Evolutionary conservation across 1,140 invertebrate species (phyloP).

Genomic region (Sycophila sp.): DNA sequence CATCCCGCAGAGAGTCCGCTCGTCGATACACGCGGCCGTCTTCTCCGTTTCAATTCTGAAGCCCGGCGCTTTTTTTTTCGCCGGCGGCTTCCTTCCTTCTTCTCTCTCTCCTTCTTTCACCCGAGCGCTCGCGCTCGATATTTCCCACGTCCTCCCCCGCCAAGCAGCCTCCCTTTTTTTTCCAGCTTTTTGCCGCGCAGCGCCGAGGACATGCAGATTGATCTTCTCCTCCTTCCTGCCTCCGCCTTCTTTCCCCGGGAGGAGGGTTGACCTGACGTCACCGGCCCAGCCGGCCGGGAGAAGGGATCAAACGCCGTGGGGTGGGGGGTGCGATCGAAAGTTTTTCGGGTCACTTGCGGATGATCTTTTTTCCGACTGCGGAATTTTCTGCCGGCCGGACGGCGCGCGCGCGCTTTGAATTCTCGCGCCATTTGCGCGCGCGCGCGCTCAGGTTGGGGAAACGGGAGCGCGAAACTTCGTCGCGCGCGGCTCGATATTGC

Average conservation of each 20-base stretch:
- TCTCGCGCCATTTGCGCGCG: background rate
- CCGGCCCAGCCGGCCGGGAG: background rate
- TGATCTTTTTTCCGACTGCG: conserved; percentile 13
- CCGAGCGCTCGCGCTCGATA: conserved; percentile 43
- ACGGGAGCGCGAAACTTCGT: too few species aligned
- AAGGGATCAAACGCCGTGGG: background rate
- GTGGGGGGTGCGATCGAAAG: conserved; percentile 2
- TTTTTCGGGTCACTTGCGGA: conserved; percentile 23
- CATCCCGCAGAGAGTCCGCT: too few species aligned
- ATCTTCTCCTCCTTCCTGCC: conserved; percentile 8
- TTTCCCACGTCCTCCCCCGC: conserved; percentile 25
- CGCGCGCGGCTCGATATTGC: too few species aligned
- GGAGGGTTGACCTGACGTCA: conserved; percentile 6
- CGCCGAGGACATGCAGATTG: conserved; percentile 36
- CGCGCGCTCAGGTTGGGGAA: too few species aligned
- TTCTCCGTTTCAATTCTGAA: conserved; percentile 37
- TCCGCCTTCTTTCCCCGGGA: background rate
- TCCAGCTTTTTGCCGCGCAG: conserved; percentile 46
- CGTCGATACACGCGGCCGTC: background rate
- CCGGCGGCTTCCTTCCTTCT: conserved; percentile 36
- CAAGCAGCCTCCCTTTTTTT: conserved; percentile 20
- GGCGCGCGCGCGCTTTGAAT: background rate
- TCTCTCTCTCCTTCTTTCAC: conserved; percentile 43
- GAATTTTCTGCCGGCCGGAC: background rate
- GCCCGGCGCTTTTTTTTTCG: conserved; percentile 26